phyloP scores from a whole-genome alignment of 2,888 invertebrate species.

The Spisula solida region DNA sequence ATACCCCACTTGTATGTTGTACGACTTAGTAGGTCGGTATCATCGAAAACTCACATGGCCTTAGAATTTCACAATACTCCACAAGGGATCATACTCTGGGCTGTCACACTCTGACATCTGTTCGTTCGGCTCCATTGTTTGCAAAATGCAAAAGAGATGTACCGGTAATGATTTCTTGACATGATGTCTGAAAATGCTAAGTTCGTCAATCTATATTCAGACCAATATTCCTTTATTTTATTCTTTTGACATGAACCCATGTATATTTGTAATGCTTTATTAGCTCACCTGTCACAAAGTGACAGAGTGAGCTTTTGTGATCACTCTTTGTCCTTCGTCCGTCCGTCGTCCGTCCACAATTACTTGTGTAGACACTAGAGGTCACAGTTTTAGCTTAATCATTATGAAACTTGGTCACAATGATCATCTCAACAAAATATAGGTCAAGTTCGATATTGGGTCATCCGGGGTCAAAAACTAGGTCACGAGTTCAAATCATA shows the following conservation, averaged over 20 bases:
- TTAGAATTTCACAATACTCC: slow-evolving; percentile 67
- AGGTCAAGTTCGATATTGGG: no score
- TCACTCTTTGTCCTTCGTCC: no score
- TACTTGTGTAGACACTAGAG: no score
- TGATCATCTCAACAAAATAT: no score
- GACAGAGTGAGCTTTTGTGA: no score
- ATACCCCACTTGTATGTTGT: slow-evolving; percentile 52
- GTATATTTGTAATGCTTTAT: slow-evolving; percentile 46
- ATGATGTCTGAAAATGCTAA: slow-evolving; percentile 27
- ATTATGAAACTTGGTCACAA: no score
- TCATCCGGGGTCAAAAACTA: no score
- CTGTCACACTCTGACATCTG: no score
- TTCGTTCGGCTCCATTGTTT: slow-evolving; percentile 5
- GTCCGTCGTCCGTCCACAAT: no score
- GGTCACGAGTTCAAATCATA: no score
- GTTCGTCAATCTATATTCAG: slow-evolving; percentile 23
- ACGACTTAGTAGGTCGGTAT: slow-evolving; percentile 58
- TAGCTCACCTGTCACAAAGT: no score
- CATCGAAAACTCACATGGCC: slow-evolving; percentile 52
- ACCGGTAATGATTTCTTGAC: slow-evolving; percentile 34
- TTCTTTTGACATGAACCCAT: slow-evolving; percentile 13
- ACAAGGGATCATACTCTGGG: slow-evolving; percentile 33
- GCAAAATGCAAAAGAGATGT: slow-evolving; percentile 27
- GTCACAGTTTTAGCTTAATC: no score
- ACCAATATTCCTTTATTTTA: slow-evolving; percentile 39